phyloP scores from a whole-genome alignment of 2,113 vertebrate genomes.

The Dicentrarchus labrax region DNA sequence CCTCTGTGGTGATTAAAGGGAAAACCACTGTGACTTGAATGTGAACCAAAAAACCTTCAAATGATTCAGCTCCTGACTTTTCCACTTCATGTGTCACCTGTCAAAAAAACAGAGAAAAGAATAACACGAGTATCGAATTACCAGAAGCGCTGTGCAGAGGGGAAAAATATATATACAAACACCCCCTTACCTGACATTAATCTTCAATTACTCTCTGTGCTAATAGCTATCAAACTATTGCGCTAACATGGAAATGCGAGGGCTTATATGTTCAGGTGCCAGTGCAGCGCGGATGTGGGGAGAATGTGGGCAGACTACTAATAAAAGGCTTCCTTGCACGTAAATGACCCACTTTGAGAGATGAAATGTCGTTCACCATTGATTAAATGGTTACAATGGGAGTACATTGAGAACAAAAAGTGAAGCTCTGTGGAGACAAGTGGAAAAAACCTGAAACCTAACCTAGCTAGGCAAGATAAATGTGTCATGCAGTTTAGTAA shows the following conservation, averaged over 20 bases:
- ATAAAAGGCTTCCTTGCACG: conserved; percentile 2
- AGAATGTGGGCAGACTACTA: conserved; percentile 11
- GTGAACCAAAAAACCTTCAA: conserved; percentile 33
- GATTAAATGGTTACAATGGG: neutral
- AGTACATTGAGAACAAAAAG: neutral
- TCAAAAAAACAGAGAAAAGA: conserved; percentile 37
- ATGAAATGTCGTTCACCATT: neutral
- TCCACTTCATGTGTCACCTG: conserved; percentile 42
- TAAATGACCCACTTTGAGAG: conserved; percentile 11
- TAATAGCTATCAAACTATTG: conserved; percentile 24
- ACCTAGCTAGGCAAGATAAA: neutral
- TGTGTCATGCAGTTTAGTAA: neutral
- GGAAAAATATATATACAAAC: conserved; percentile 19
- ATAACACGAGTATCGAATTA: conserved; percentile 30
- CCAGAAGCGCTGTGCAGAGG: neutral
- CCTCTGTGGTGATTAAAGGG: conserved; percentile 34
- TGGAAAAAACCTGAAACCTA: neutral
- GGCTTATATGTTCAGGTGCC: conserved; percentile 17
- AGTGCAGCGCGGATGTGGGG: conserved; percentile 9
- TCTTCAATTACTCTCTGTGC: conserved; percentile 2
- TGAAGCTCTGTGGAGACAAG: neutral
- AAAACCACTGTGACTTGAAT: conserved; percentile 36
- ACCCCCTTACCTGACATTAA: conserved; percentile 14
- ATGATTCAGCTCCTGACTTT: conserved; percentile 36
- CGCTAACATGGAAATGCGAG: neutral